These are phyloP conservation scores for Esox niger DNA, from an alignment of 2,113 vertebrate genomes.

Conservation along the genomic window DNA sequence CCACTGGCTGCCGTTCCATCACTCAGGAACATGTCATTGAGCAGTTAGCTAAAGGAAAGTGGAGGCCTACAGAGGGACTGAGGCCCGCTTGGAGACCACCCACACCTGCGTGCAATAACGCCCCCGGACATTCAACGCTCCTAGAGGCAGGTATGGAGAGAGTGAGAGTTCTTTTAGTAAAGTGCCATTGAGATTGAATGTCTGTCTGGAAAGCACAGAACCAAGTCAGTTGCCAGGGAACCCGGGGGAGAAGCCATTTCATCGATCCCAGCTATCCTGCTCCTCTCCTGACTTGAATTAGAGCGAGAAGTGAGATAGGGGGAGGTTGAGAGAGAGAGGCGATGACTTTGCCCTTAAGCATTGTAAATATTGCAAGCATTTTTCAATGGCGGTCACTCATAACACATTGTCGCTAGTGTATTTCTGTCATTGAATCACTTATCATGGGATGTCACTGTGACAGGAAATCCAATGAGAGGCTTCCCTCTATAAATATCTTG, in stretches of 20 bases:
- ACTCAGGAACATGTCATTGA: conserved; percentile 29
- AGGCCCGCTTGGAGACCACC: conserved; percentile 6
- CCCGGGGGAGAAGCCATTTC: conserved; percentile 34
- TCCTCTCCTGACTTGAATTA: background rate
- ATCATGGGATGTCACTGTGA: background rate
- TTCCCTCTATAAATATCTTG: background rate
- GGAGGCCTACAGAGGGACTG: background rate
- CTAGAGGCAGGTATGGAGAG: conserved; percentile 15
- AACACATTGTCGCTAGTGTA: background rate
- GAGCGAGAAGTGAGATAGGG: background rate
- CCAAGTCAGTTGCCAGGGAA: conserved; percentile 32
- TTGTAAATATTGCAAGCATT: conserved; percentile 15
- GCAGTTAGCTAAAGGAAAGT: conserved; percentile 20
- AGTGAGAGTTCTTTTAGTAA: conserved; percentile 31
- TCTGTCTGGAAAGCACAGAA: conserved; percentile 15
- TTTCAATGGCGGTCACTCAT: background rate
- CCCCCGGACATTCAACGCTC: conserved; percentile 39
- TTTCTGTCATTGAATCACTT: background rate
- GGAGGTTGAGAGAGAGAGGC: background rate
- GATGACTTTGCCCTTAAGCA: background rate
- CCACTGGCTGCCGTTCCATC: conserved; percentile 15
- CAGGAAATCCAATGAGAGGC: background rate
- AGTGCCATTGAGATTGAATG: conserved; percentile 35
- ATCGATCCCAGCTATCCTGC: conserved; percentile 37
- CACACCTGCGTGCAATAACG: conserved; percentile 28